Conservation (phyloP, 2,888 invertebrate genomes). For the Malthinus flaveolus region DNA sequence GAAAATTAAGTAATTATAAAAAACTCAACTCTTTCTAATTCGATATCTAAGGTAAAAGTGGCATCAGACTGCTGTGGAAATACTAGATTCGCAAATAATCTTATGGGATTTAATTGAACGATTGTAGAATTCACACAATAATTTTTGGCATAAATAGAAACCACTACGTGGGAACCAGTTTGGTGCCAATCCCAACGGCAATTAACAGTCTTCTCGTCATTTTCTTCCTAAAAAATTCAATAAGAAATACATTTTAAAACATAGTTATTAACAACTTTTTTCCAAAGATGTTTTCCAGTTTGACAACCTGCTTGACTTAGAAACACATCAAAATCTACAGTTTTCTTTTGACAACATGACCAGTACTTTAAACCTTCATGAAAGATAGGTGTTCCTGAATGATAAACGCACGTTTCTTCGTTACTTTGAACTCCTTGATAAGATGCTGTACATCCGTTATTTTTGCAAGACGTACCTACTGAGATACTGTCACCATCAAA, state of each 20-base stretch:
- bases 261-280: slow-evolving; percentile 63
- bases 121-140: slow-evolving; percentile 76
- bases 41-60: slow-evolving; percentile 73
- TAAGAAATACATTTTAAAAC: not conserved
- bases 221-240: slow-evolving; percentile 35
- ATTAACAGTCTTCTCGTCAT: slow-evolving; percentile 49
- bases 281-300: slow-evolving; percentile 85
- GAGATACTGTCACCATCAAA: slow-evolving; percentile 54
- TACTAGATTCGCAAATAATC: slow-evolving; percentile 71
- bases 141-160: slow-evolving; percentile 90
- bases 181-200: slow-evolving; percentile 97
- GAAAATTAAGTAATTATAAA: slow-evolving; percentile 12
- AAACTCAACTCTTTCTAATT: slow-evolving; percentile 77
- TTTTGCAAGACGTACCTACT: slow-evolving; percentile 83
- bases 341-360: slow-evolving; percentile 93
- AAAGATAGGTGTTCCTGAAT: slow-evolving; percentile 90
- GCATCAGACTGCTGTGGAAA: slow-evolving; percentile 78
- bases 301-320: slow-evolving; percentile 90
- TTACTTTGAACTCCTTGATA: slow-evolving; percentile 71
- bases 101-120: slow-evolving; percentile 83
- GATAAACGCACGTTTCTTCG: slow-evolving; percentile 70
- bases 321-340: slow-evolving; percentile 92
- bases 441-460: slow-evolving; percentile 74
- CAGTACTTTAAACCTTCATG: slow-evolving; percentile 97
- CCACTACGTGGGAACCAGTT: slow-evolving; percentile 79